Percentiles rank a stretch among this genome's conserved stretches.
These are phyloP conservation scores for Pristionchus exspectatus DNA, from an alignment of 2,888 invertebrate genomes.

Conservation along the genomic window DNA sequence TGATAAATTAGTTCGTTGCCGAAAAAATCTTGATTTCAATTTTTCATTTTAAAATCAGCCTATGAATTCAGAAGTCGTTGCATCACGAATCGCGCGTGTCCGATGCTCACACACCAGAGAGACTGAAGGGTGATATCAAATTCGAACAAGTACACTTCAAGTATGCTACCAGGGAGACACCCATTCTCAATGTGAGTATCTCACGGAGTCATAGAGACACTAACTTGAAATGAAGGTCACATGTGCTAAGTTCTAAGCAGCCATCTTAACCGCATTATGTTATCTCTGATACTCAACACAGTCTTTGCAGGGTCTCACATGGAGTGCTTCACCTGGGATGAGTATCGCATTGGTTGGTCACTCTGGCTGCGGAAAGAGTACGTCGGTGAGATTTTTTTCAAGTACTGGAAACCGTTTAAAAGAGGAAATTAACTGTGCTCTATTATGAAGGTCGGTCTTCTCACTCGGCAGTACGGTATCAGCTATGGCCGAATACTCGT, in stretches of 20 bases:
- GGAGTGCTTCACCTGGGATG: constrained; percentile 29
- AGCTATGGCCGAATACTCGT: constrained; percentile 20
- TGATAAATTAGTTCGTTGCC: neutral
- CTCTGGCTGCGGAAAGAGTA: constrained; percentile 51
- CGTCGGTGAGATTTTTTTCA: constrained; percentile 20
- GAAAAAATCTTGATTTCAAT: neutral
- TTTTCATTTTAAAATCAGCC: neutral
- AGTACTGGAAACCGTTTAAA: neutral
- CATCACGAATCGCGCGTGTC: neutral
- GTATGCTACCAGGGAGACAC: constrained; percentile 41
- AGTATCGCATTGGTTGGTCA: constrained; percentile 49
- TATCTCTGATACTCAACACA: neutral
- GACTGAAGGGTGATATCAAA: constrained; percentile 41
- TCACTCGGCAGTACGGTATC: constrained; percentile 42
- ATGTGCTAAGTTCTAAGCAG: too few species aligned
- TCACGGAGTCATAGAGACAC: too few species aligned
- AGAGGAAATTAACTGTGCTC: neutral
- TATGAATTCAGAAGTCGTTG: constrained; percentile 11
- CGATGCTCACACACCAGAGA: constrained; percentile 5
- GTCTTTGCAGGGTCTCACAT: constrained; percentile 1
- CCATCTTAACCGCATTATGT: too few species aligned
- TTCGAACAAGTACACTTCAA: constrained; percentile 48
- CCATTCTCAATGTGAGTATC: constrained; percentile 24
- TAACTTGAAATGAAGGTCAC: too few species aligned
- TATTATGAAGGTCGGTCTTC: constrained; percentile 31